Percentiles rank a stretch among this genome's conserved stretches.
Evolutionary conservation across 2,797 vertebrate species (phyloP).

Genomic region (Tapera naevia): DNA sequence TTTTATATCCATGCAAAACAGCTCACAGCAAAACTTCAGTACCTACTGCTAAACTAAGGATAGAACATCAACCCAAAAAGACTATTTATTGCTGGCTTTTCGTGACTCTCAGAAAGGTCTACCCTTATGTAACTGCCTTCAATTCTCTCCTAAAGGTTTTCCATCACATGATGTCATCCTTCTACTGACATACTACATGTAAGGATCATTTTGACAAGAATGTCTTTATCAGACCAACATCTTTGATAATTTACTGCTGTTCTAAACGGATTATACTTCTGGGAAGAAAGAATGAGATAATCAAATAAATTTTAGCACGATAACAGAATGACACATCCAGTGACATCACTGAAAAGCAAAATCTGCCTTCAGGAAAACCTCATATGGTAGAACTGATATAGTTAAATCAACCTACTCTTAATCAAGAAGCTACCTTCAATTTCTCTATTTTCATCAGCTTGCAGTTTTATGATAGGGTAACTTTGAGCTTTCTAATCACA

Average conservation of each 20-base stretch:
- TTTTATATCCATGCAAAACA: constrained; percentile 37
- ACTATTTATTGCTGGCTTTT: constrained; percentile 8
- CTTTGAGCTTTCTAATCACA: neutral
- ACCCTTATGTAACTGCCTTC: constrained; percentile 8
- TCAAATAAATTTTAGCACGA: constrained; percentile 15
- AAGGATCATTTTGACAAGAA: constrained; percentile 54
- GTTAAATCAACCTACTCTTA: neutral
- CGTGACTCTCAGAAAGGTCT: neutral
- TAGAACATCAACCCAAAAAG: neutral
- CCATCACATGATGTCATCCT: constrained; percentile 43
- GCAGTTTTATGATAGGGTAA: neutral
- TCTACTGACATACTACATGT: constrained; percentile 25
- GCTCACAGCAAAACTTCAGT: neutral
- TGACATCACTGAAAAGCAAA: neutral
- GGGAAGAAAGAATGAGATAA: constrained; percentile 20
- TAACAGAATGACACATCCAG: neutral
- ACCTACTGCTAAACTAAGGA: neutral
- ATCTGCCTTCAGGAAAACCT: neutral
- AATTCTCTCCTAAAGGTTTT: constrained; percentile 47
- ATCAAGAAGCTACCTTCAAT: neutral
- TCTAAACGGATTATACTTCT: constrained; percentile 13
- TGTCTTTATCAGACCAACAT: constrained; percentile 50
- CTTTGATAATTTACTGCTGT: constrained; percentile 27
- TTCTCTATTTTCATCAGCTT: neutral
- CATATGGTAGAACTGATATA: neutral